These are phyloP conservation scores for Drosophila obscura DNA, from an alignment of 1,140 invertebrate genomes.

Conservation along the genomic window DNA sequence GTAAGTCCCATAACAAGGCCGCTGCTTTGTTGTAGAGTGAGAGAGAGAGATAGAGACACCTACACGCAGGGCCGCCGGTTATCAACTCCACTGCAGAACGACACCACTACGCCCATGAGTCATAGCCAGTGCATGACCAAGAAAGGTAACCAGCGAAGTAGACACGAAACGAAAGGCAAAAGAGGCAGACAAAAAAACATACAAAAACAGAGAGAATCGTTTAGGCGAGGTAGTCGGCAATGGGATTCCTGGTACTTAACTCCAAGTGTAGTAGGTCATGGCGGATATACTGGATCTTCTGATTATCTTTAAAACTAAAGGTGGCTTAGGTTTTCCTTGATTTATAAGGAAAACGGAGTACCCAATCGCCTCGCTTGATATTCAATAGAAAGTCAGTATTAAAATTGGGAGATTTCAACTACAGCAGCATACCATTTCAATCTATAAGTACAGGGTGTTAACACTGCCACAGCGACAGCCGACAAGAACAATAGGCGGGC, in stretches of 20 bases:
- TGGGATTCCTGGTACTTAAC: too few species aligned
- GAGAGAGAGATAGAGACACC: conserved; percentile 9
- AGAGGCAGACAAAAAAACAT: conserved; percentile 52
- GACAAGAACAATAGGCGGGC: conserved; percentile 48
- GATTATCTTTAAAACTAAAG: too few species aligned
- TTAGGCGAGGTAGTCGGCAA: too few species aligned
- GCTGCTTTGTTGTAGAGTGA: conserved; percentile 1
- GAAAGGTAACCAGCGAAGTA: conserved; percentile 68
- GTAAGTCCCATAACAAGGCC: conserved; percentile 34
- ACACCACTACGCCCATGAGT: conserved; percentile 55
- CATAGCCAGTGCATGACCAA: conserved; percentile 73
- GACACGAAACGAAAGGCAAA: conserved; percentile 61
- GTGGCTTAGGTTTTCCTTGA: too few species aligned
- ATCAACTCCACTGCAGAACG: conserved; percentile 51
- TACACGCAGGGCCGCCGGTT: conserved; percentile 40
- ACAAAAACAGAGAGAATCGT: conserved; percentile 33
- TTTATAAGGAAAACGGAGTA: too few species aligned
- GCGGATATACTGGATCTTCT: too few species aligned
- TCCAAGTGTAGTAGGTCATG: too few species aligned
- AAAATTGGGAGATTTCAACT: too few species aligned
- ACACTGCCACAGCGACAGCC: conserved; percentile 62
- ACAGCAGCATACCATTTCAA: conserved; percentile 1
- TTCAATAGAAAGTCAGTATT: too few species aligned
- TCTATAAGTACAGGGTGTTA: conserved; percentile 33
- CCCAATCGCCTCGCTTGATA: too few species aligned